A percentile compares a stretch with the other conserved stretches of the same genome.
phyloP scores from a whole-genome alignment of 2,888 invertebrate genomes.

The Amiota mariae region DNA sequence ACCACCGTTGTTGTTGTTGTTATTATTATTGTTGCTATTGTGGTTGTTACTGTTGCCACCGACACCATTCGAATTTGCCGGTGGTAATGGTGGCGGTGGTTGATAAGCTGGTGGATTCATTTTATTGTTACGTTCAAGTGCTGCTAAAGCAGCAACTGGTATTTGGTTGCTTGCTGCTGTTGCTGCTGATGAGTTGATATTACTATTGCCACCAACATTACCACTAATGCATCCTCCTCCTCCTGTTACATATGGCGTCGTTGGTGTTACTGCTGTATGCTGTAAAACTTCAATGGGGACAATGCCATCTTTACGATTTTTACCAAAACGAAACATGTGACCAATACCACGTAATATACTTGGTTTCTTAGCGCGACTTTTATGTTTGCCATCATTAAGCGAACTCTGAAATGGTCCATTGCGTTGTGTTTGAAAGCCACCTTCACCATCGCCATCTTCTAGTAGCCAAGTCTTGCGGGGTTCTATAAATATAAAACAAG shows the following conservation, averaged over 20 bases:
- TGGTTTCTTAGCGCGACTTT: conserved; percentile 79
- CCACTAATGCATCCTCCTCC: conserved; percentile 31
- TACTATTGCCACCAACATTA: conserved; percentile 56
- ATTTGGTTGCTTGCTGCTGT: conserved; percentile 71
- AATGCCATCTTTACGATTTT: conserved; percentile 77
- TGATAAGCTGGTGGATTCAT: conserved; percentile 72
- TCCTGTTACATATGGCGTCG: conserved; percentile 26
- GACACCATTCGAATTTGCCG: conserved; percentile 58
- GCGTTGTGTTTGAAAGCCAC: conserved; percentile 82
- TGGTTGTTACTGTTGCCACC: conserved; percentile 43
- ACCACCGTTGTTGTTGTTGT: conserved; percentile 13
- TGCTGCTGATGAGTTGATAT: not conserved
- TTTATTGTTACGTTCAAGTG: conserved; percentile 67
- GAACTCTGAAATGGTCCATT: conserved; percentile 87
- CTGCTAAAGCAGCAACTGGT: conserved; percentile 68
- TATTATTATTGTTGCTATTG: conserved; percentile 9
- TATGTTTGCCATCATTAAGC: conserved; percentile 79
- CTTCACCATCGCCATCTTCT: conserved; percentile 79
- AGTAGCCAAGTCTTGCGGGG: conserved; percentile 88
- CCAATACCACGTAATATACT: conserved; percentile 81
- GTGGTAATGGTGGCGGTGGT: conserved; percentile 72
- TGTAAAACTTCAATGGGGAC: conserved; percentile 54
- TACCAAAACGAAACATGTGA: conserved; percentile 75
- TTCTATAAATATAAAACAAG: conserved; percentile 60
- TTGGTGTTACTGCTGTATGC: conserved; percentile 38